A percentile compares a stretch with the other conserved stretches of the same genome.
phyloP scores from a whole-genome alignment of 2,888 invertebrate genomes.

The Calameuta idolon region DNA sequence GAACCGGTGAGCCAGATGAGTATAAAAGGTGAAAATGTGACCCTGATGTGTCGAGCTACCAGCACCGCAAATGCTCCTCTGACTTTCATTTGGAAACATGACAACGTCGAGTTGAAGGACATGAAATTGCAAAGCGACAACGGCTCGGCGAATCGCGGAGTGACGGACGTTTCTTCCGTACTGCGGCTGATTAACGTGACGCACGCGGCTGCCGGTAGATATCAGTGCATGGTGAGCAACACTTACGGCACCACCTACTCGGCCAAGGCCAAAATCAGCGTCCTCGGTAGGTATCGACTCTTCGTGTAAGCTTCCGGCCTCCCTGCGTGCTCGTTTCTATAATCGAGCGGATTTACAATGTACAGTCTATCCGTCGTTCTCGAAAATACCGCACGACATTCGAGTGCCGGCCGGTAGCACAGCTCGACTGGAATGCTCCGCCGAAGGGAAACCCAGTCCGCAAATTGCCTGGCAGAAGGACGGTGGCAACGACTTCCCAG shows the following conservation, averaged over 20 bases:
- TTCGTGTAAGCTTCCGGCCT: neutral
- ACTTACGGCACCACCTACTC: slow-evolving; percentile 92
- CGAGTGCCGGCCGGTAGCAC: slow-evolving; percentile 87
- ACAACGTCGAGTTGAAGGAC: slow-evolving; percentile 75
- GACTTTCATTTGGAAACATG: slow-evolving; percentile 89
- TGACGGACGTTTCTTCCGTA: slow-evolving; percentile 78
- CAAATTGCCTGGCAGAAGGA: slow-evolving; percentile 93
- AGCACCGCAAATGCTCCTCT: slow-evolving; percentile 82
- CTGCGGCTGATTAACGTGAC: slow-evolving; percentile 82
- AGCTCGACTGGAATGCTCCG: slow-evolving; percentile 91
- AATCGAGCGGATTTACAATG: neutral
- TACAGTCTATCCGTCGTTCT: slow-evolving; percentile 86
- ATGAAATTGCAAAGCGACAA: slow-evolving; percentile 66
- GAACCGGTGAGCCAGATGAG: slow-evolving; percentile 86
- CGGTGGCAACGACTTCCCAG: slow-evolving; percentile 94
- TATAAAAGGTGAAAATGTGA: slow-evolving; percentile 88
- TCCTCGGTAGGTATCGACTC: slow-evolving; percentile 74
- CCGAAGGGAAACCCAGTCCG: slow-evolving; percentile 88
- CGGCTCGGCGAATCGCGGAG: slow-evolving; percentile 69
- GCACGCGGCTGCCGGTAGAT: slow-evolving; percentile 86
- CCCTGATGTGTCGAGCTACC: slow-evolving; percentile 84
- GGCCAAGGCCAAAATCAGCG: slow-evolving; percentile 85
- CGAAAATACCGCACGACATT: slow-evolving; percentile 86
- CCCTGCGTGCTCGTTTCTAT: slow-evolving; percentile 30
- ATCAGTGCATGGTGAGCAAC: slow-evolving; percentile 94